Evolutionary conservation across 2,888 invertebrate species (phyloP).

Genomic region (Dasypogon diadema): DNA sequence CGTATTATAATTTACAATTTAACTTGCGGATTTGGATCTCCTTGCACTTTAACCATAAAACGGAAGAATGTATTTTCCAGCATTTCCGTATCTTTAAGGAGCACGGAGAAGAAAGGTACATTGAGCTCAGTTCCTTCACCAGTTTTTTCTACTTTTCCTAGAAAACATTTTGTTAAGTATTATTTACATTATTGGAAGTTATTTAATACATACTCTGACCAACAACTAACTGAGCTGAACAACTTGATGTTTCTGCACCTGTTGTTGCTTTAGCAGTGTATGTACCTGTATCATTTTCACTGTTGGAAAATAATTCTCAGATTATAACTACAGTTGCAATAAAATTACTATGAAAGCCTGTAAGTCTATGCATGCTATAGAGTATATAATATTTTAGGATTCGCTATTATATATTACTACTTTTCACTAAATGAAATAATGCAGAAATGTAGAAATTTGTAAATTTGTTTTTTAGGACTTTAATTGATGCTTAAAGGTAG

Average conservation of each 20-base stretch:
- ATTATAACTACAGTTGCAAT: too few relatives aligned
- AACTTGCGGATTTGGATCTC: constrained; percentile 89
- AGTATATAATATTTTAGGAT: too few relatives aligned
- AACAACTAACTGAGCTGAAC: constrained; percentile 89
- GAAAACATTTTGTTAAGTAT: constrained; percentile 34
- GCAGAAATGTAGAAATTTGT: too few relatives aligned
- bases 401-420: too few relatives aligned
- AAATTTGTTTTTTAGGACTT: too few relatives aligned
- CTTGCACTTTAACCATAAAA: constrained; percentile 89
- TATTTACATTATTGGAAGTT: background rate
- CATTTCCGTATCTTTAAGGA: constrained; percentile 88
- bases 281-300: constrained; percentile 84
- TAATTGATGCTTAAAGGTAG: too few relatives aligned
- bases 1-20: constrained; percentile 79
- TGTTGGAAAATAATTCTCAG: constrained; percentile 57
- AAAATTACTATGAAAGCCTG: too few relatives aligned
- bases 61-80: constrained; percentile 87
- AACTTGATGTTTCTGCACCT: constrained; percentile 81
- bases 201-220: constrained; percentile 78
- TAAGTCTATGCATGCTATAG: too few relatives aligned
- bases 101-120: constrained; percentile 86
- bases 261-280: constrained; percentile 92
- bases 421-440: too few relatives aligned
- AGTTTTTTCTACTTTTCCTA: constrained; percentile 37
- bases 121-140: constrained; percentile 71